Base-by-base conservation (phyloP, 2,797 vertebrate species). In the Chiloscyllium punctatum region DNA sequence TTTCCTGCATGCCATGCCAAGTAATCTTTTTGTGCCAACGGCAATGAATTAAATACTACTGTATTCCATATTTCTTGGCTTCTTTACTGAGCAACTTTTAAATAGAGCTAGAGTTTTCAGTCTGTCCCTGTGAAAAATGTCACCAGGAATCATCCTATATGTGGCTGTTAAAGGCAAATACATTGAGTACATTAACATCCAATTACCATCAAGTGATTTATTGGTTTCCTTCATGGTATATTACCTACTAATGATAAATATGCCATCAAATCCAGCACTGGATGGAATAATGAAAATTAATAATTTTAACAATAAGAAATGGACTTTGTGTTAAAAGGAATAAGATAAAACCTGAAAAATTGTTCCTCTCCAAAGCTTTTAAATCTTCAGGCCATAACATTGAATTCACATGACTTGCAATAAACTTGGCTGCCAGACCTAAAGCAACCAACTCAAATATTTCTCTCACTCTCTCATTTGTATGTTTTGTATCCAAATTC, bases 1-100 rank as follows among this genome's bases (percentile, higher is more conserved):
- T 84, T 84, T 48, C 6, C 82, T 84, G 82, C 23, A 18, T 84
- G 82, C 21, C 82, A 8, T 48, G 42, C 42, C 82, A 6, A 84
- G 82, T 48, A 84, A 42, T 84, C 82, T 84, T 84, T 84, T 84
- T 48, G 48, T 84, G 82, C 82, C 37, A 48, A 84, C 1, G 82
- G 82, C 82, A 48, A 48, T 84, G 82, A 84, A 48, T 84, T 84
- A 84, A 84, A 84, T 84, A 84, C 42, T 48, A 84, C 82, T 84
- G 82, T 84, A 84, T 84, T 84, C 82, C 42, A 84, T 48, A 84
- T 84, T 42, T 84, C 82, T 84, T 84, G 82, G 21, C 82, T 42
- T 84, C 82, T 84, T 84, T 84, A 25, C 82, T 84, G 82, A 84
- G 82, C 4, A 37, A 84, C 82, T 48, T 84, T 48, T 84, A 84